Base-by-base conservation (phyloP, 2,888 invertebrate genomes). In the Drosophila longiperda region DNA sequence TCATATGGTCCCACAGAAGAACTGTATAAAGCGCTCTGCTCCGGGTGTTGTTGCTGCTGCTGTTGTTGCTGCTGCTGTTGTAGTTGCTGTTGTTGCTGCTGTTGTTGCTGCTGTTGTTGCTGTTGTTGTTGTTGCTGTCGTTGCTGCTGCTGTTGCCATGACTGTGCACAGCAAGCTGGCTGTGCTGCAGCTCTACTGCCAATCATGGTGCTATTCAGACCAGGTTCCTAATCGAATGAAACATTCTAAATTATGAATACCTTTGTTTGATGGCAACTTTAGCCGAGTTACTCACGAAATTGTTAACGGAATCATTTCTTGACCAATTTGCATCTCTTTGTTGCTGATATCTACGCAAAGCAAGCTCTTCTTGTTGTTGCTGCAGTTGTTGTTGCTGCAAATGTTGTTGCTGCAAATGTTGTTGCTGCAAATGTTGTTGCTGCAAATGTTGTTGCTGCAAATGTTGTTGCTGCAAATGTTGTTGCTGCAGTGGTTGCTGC, bases 171-270 rank as follows among this genome's bases (percentile, higher is more conserved):
- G 49, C 11, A 23, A 8, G 23, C 9, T 26, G n/a, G 23, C 71
- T 48, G 57, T 6, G 32, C 11, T 1, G 23, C 6, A 40, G 57
- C n/a, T 48, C 32, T 8, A 57, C 17, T 17, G 38, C 17, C 49
- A 32, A 67, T 59, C 78, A 58, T 78, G 3, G 82, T 80, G 70
- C 83, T 82, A 62, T 82, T 82, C 8, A 80, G 36, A 8, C 26
- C 33, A 1, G 82, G 83, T 32, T 80, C 58, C 82, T 82, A 66
- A 54, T 23, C 57, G 42, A 61, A 58, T 29, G 45, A 40, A 45
- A n/a, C 8, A 38, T 23, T 15, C 17, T 20, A 32, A 45, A 20
- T 59, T 15, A 61, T 61, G 32, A 20, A 38, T 38, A 32, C 34
- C 57, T 36, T 59, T 40, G 23, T 26, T 55, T 45, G 7, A 11